Base-by-base conservation (phyloP, 2,888 invertebrate species). In the Acrobasis consociella region DNA sequence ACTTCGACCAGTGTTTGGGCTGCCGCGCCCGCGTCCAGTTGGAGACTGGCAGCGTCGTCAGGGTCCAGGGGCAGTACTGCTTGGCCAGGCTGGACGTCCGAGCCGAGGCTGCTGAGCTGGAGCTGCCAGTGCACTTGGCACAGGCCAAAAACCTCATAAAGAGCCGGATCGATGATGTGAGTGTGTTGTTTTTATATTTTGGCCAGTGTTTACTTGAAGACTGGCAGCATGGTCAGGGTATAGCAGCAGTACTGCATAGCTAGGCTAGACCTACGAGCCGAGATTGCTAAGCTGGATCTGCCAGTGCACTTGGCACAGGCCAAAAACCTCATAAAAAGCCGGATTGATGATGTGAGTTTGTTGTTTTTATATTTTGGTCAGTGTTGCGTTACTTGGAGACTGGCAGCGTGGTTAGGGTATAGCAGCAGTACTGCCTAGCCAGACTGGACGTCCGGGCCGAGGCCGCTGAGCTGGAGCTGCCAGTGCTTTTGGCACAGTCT, bases 221-320 rank as follows among this genome's bases (percentile, higher is more conserved):
- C 90, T n/a, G 93, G 93, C 31, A 93, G 93, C 64, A 89, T 94
- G 37, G 93, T 95, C 9, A 94, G 91, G 76, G 89, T 95, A 61
- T 93, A 94, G 69, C 95, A 96, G 46, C 94, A 95, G 78, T 96
- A 96, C 80, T 96, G 96, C 74, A 80, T 96, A 70, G 95, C 94
- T 42, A 93, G 93, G 58, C 83, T 96, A 63, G 95, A 96, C 76
- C 80, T 95, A 66, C 93, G 94, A 65, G 93, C 94, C 0, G 91
- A 93, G 67, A 87, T 93, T 51, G 82, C 93, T 17, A 94, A 94
- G 37, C 88, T 94, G 75, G 95, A 94, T 84, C 78, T 93, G n/a
- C 93, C 95, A 0, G 93, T 95, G 52, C 93, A 95, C 77, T 80
- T 95, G 78, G 93, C 94, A 70, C 95, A 94, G 72, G 95, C 94